Base-by-base conservation (phyloP, 2,888 invertebrate genomes). In the Hipparchia sbordonii region DNA sequence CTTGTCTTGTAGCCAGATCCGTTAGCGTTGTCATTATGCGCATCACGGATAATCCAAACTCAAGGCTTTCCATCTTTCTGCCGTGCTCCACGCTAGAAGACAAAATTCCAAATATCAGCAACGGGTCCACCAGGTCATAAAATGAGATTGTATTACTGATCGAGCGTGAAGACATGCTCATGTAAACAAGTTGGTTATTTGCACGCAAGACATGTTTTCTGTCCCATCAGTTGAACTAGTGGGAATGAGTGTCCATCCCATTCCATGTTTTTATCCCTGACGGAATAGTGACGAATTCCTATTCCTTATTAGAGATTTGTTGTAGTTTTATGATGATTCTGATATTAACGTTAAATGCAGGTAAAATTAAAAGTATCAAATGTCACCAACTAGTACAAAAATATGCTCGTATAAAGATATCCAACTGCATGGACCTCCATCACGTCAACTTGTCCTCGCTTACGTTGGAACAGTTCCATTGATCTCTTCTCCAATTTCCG, bases 31-130 rank as follows among this genome's bases (percentile, higher is more conserved):
- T 83, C 78, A 86, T 79, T 84, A 89, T 84, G 51, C 85, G 83
- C 83, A 89, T 84, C n/a, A 87, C 88, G 4, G 87, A 82, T 0
- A 89, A 72, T 1, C 89, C 89, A 39, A 88, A 85, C 54, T 88
- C 85, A 0, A 88, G 81, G 69, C 87, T 86, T 70, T 89, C 87
- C 61, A 81, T 75, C 72, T 87, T 88, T 70, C 84, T 86, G 1
- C 87, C 88, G 70, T 81, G 79, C 71, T 87, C 84, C 48, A 87
- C 84, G 62, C 89, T 89, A 76, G 12, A 83, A 83, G 23, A 65
- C 39, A 39, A 71, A 70, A 39, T 4, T 39, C 2, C 5, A 0
- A 39, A 39, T 39, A 39, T 39, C 23, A 23, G 23, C 23, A 23
- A 23, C 23, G 23, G 23, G 23, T 23, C 23, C 23, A 23, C 23